Conservation (phyloP, 1,140 invertebrate species). For the Plectrocnemia conspersa region DNA sequence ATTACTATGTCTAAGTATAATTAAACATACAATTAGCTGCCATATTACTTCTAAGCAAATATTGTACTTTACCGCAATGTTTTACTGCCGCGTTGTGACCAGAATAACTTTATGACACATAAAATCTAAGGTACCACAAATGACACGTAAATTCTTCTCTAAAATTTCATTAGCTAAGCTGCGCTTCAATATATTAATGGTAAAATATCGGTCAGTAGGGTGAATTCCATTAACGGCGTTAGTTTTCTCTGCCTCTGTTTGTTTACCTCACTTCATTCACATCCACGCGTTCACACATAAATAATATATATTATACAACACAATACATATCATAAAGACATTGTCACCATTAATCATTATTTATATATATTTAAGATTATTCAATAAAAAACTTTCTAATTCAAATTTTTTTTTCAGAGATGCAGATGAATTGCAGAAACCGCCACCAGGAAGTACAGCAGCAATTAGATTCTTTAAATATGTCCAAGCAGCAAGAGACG, state of each 20-base stretch:
- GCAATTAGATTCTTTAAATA: constrained; percentile 74
- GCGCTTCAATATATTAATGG: too few species aligned
- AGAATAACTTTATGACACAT: too few species aligned
- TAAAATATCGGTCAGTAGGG: constrained; percentile 23
- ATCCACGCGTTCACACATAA: too few species aligned
- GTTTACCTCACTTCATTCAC: neutral
- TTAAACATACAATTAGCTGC: too few species aligned
- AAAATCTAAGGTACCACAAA: too few species aligned
- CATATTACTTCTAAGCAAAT: too few species aligned
- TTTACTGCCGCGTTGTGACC: too few species aligned
- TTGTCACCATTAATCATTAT: neutral
- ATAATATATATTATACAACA: neutral
- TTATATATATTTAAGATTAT: neutral
- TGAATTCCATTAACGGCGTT: constrained; percentile 10
- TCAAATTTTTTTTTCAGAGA: constrained; percentile 57
- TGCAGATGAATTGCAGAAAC: constrained; percentile 63
- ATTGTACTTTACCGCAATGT: too few species aligned
- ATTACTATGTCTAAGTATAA: too few species aligned
- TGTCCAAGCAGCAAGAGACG: constrained; percentile 72
- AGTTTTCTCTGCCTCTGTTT: constrained; percentile 5
- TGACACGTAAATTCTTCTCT: too few species aligned
- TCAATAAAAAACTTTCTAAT: neutral
- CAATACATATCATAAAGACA: neutral
- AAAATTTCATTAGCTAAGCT: constrained; percentile 7
- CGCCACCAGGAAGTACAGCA: constrained; percentile 59